These are phyloP conservation scores for Poeciliopsis occidentalis DNA, from an alignment of 2,113 vertebrate species.

Conservation along the genomic window DNA sequence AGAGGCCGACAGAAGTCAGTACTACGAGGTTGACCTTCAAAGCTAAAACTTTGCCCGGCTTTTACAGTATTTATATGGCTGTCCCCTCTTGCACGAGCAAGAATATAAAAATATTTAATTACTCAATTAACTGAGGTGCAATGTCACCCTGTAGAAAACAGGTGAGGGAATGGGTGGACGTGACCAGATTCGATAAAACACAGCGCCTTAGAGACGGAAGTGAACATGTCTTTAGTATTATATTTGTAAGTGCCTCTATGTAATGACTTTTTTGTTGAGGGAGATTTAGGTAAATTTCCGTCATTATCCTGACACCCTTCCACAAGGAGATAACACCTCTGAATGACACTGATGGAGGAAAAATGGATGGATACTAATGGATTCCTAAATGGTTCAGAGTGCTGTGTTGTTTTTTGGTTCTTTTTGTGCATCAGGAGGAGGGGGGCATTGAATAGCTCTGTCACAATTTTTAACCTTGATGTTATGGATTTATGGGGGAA, in stretches of 20 bases:
- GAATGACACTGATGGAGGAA: constrained; percentile 45
- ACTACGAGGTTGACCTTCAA: constrained; percentile 75
- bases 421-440: not conserved
- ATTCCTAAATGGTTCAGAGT: constrained; percentile 43
- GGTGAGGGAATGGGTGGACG: constrained; percentile 51
- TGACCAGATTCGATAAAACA: constrained; percentile 45
- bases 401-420: constrained; percentile 43
- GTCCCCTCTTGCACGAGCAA: constrained; percentile 58
- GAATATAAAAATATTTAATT: constrained; percentile 80
- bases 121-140: constrained; percentile 80
- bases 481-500: constrained; percentile 68
- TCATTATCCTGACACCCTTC: constrained; percentile 32
- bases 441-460: constrained; percentile 12
- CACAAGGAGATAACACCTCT: constrained; percentile 27
- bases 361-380: constrained; percentile 39
- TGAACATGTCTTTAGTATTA: constrained; percentile 4
- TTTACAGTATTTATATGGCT: constrained; percentile 79
- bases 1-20: constrained; percentile 55
- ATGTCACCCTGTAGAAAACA: constrained; percentile 70
- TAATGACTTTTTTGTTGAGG: constrained; percentile 9
- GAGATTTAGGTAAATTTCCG: constrained; percentile 29
- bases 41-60: constrained; percentile 68
- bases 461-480: constrained; percentile 56
- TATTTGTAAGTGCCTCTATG: constrained; percentile 20
- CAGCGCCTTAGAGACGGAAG: not conserved